Base-by-base conservation (phyloP, 2,797 vertebrate genomes). In the Erithacus rubecula region DNA sequence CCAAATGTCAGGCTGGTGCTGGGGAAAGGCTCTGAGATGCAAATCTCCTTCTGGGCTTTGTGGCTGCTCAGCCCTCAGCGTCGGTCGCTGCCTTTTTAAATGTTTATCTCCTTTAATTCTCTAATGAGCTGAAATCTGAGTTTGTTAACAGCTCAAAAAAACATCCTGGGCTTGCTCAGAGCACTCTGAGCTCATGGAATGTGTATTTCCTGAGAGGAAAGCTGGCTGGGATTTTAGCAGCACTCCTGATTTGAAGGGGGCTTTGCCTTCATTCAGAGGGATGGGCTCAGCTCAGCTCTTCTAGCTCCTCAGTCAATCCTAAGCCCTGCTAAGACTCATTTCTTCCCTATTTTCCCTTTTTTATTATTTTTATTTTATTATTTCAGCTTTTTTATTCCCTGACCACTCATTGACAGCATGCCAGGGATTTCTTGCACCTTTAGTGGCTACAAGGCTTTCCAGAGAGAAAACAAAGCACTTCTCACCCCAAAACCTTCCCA, bases 1-100 rank as follows among this genome's bases (percentile, higher is more conserved):
- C 6, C 24, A 93, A 96, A 96, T 95, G 95, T 78, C 94, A 83
- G 37, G 87, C 90, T 6, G 47, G 62, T 4, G 69, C 69, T 2
- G 77, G 67, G 63, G 52, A 46, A 20, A 53, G 65, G 12, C 71
- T 17, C 76, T 3, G 37, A 83, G 90, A 75, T 41, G 70, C 62
- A 70, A 36, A 85, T 55, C 58, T 26, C 2, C 11, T 32, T 36
- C 36, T 11, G 83, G 47, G 43, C 37, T 17, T 14, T 15, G 37
- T 1, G 37, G 5, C 4, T 19, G 3, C 46, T 41, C 65, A 4
- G 62, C 21, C 23, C 58, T 52, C 18, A 1, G 60, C 9, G 68
- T 9, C 1, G 3, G 19, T 18, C 32, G 20, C n/a, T 32, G 41
- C 32, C 36, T 69, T 56, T 65, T 17, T 13, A 1, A 8, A 17